Evolutionary conservation across 2,888 invertebrate species (phyloP).

Genomic region (Oxyteleia sp.): DNA sequence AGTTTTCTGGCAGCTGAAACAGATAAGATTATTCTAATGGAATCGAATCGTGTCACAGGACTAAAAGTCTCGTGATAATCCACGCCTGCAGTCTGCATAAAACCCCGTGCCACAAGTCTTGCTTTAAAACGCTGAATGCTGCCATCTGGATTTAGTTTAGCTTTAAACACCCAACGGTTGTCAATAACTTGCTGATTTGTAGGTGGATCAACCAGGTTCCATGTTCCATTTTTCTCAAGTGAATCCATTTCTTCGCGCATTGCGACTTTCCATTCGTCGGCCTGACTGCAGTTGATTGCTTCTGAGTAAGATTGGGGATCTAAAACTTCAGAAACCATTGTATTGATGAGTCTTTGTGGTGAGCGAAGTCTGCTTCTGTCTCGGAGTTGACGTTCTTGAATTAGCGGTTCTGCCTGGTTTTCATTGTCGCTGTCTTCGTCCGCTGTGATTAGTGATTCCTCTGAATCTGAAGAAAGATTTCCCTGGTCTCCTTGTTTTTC

Average conservation of each 20-base stretch:
- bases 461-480: no score
- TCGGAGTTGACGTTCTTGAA: background rate
- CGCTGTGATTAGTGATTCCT: background rate
- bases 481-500: no score
- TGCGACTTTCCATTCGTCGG: conserved; percentile 9
- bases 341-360: background rate
- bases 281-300: conserved; percentile 8
- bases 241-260: conserved; percentile 63
- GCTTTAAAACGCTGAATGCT: conserved; percentile 77
- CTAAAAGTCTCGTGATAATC: conserved; percentile 81
- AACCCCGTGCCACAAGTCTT: conserved; percentile 78
- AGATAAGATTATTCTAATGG: conserved; percentile 75
- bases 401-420: background rate
- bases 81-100: conserved; percentile 73
- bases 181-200: conserved; percentile 1
- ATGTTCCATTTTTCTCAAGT: conserved; percentile 40
- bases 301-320: conserved; percentile 32
- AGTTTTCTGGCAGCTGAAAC: no score
- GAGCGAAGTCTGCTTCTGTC: conserved; percentile 1
- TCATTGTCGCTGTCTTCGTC: background rate
- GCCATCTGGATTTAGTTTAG: conserved; percentile 72
- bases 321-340: background rate
- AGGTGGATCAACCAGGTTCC: conserved; percentile 26
- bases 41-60: conserved; percentile 77
- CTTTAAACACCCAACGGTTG: conserved; percentile 32